Base-by-base conservation (phyloP, 1,140 invertebrate species). In the Drosophila ficusphila region DNA sequence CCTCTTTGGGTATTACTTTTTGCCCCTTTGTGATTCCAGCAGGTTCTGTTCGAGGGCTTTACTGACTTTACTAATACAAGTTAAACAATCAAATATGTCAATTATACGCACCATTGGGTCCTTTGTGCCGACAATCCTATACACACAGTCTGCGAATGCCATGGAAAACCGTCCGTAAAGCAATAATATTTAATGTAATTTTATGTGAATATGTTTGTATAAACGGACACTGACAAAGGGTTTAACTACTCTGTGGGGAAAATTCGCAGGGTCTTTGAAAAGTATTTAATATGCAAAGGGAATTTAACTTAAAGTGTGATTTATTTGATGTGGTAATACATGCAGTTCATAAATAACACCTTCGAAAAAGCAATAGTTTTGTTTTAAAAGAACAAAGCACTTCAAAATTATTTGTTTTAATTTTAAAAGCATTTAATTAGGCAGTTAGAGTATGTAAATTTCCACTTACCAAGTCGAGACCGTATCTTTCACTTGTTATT, bases 21-120 rank as follows among this genome's bases (percentile, higher is more conserved):
- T 6, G 4, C 18, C 25, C 2, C 23, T 41, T 65, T 39, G 21
- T 18, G 16, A 7, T 14, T 46, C 23, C 27, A 25, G 21, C 48
- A 38, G 25, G 34, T 52, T 41, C 21, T 25, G 54, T 16, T 33
- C 23, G 14, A 18, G 19, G 23, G 11, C 60, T 36, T 49, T 79
- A 47, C 69, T 79, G 79, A 61, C 65, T 73, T 52, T 42, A 34
- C 81, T 79, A 79, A 85, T 76, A 49, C 72, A 86, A 73, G 39
- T 64, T 57, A 61, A 69, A 73, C 61, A 85, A 72, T 56, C 44
- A 60, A 70, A 70, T 53, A 61, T 75, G 41, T 81, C 77, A 88
- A 86, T 88, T 74, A 86, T 75, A 88, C 82, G 82, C 82, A 75
- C 68, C 52, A 68, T 74, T 81, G 69, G 61, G 41, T 27, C 57